These are phyloP conservation scores for Eledona agricola DNA, from an alignment of 2,888 invertebrate species.

Conservation along the genomic window DNA sequence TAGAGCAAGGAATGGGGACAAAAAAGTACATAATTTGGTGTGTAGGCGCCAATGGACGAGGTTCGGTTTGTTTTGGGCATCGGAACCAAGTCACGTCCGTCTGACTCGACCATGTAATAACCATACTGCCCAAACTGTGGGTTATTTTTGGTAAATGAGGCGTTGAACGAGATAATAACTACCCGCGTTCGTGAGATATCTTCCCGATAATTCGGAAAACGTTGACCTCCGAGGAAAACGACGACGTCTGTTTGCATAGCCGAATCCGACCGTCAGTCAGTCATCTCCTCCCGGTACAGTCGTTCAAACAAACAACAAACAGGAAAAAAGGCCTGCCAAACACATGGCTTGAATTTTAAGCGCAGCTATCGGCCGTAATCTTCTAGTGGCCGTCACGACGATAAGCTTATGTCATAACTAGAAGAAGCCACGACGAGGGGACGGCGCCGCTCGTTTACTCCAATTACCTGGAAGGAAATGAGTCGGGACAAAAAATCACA, in stretches of 20 bases:
- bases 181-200: constrained; percentile 18
- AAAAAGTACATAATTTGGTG: constrained; percentile 8
- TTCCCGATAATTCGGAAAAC: constrained; percentile 20
- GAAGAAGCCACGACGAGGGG: background rate
- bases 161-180: constrained; percentile 36
- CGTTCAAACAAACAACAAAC: constrained; percentile 26
- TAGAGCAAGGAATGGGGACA: constrained; percentile 5
- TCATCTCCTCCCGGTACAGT: constrained; percentile 15
- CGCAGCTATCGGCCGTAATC: constrained; percentile 25
- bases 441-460: constrained; percentile 10
- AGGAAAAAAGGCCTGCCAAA: constrained; percentile 27
- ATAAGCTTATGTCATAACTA: constrained; percentile 24
- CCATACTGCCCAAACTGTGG: constrained; percentile 30
- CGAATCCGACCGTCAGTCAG: constrained; percentile 15
- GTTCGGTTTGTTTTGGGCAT: constrained; percentile 9
- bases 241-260: constrained; percentile 20
- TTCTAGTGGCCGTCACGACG: constrained; percentile 23
- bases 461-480: constrained; percentile 19
- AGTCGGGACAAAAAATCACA: constrained; percentile 14
- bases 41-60: constrained; percentile 16
- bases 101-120: constrained; percentile 29
- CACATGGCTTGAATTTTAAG: constrained; percentile 32
- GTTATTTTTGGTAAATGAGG: constrained; percentile 36
- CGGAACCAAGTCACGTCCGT: constrained; percentile 29
- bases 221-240: constrained; percentile 27